These are phyloP conservation scores for Quadroppia sp. DNA, from an alignment of 2,888 invertebrate species.

Conservation along the genomic window DNA sequence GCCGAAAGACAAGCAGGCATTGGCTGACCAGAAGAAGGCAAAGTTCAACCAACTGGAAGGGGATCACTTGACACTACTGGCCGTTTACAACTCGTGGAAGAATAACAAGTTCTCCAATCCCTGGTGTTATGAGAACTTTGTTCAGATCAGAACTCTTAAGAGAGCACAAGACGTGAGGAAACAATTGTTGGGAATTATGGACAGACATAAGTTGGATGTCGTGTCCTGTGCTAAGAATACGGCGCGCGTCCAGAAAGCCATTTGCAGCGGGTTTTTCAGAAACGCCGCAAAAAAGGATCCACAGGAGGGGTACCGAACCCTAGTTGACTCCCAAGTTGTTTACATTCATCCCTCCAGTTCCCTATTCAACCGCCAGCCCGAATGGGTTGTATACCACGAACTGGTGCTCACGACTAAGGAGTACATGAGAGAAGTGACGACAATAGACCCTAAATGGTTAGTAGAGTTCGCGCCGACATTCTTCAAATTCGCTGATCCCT, in stretches of 20 bases:
- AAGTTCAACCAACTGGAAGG: slow-evolving; percentile 99
- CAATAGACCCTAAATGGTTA: slow-evolving; percentile 96
- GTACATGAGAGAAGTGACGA: slow-evolving; percentile 97
- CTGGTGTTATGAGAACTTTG: slow-evolving; percentile 99
- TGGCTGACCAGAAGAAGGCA: slow-evolving; percentile 98
- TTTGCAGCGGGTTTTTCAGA: slow-evolving; percentile 94
- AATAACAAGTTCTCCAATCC: slow-evolving; percentile 98
- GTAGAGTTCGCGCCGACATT: slow-evolving; percentile 99
- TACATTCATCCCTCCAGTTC: slow-evolving; percentile 99
- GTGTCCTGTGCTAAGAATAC: slow-evolving; percentile 95
- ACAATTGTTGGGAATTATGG: slow-evolving; percentile 95
- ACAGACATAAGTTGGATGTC: slow-evolving; percentile 91
- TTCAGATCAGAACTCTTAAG: slow-evolving; percentile 93
- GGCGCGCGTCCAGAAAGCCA: slow-evolving; percentile 91
- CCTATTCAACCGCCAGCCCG: slow-evolving; percentile 95
- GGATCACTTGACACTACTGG: slow-evolving; percentile 92
- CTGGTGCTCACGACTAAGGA: slow-evolving; percentile 97
- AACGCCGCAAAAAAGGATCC: slow-evolving; percentile 99
- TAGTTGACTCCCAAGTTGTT: slow-evolving; percentile 95
- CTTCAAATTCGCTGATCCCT: slow-evolving; percentile 97
- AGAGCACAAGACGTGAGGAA: slow-evolving; percentile 97
- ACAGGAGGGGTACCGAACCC: slow-evolving; percentile 90
- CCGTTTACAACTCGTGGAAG: slow-evolving; percentile 98
- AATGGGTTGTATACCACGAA: slow-evolving; percentile 99
- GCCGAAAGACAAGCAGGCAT: slow-evolving; percentile 79